Percentiles rank a stretch among this genome's conserved stretches.
Evolutionary conservation across 2,113 vertebrate genomes (phyloP).

Genomic region (Riparia riparia): DNA sequence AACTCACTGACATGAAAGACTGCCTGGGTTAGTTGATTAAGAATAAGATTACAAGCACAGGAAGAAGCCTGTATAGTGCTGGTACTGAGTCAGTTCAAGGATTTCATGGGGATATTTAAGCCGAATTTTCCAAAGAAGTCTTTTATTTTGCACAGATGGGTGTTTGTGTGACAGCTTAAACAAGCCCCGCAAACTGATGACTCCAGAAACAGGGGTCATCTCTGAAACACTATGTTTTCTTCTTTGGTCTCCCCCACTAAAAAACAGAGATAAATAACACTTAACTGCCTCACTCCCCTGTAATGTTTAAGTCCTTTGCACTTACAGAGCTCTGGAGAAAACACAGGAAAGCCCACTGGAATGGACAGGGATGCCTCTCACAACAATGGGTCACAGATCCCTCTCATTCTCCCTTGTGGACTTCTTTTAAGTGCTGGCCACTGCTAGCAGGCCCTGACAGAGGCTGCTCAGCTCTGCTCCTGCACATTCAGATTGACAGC

Average conservation of each 20-base stretch:
- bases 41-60: background rate
- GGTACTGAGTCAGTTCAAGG: background rate
- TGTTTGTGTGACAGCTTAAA: background rate
- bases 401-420: background rate
- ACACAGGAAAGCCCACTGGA: background rate
- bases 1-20: slow-evolving; percentile 40
- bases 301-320: background rate
- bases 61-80: background rate
- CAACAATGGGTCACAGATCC: background rate
- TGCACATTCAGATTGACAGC: background rate
- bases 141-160: background rate
- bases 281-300: background rate
- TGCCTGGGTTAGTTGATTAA: slow-evolving; percentile 40
- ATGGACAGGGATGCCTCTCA: background rate
- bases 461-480: background rate
- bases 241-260: background rate
- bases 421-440: background rate
- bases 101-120: slow-evolving; percentile 21
- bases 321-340: background rate
- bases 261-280: background rate
- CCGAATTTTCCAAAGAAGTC: background rate
- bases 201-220: background rate
- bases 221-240: background rate
- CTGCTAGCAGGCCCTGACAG: background rate
- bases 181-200: background rate